These are phyloP conservation scores for Turritopsis rubra DNA, from an alignment of 30 jellyfish, hydroid and myxozoan species.

Conservation along the genomic window DNA sequence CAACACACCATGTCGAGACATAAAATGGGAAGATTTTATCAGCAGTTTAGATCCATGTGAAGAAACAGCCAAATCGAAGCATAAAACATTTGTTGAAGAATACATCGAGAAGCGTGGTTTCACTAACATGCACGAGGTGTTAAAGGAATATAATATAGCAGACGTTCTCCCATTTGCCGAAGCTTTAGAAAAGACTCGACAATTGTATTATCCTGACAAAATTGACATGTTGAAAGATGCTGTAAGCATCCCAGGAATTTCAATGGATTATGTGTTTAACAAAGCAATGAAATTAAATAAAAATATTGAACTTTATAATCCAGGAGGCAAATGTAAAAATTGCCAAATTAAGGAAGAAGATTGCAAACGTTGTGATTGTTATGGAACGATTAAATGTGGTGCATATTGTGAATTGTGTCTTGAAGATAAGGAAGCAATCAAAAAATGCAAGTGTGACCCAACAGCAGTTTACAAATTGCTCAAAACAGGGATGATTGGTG, in stretches of 20 bases:
- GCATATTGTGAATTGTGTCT: not conserved
- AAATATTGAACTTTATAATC: constrained; percentile 9
- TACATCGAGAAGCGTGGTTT: not conserved
- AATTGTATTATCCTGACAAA: constrained; percentile 18
- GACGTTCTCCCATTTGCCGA: constrained; percentile 26
- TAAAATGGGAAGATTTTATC: too few species aligned
- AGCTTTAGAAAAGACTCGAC: constrained; percentile 18
- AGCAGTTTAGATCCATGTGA: too few species aligned
- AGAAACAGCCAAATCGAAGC: too few species aligned
- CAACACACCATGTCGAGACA: not conserved
- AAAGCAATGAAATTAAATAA: constrained; percentile 12
- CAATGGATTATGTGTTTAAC: constrained; percentile 19
- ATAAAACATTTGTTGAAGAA: too few species aligned
- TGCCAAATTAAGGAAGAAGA: not conserved
- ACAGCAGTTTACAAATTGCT: too few species aligned
- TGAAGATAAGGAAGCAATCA: not conserved
- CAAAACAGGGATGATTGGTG: too few species aligned
- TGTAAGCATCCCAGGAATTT: constrained; percentile 18
- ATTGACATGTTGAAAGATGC: too few species aligned
- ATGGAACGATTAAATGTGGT: not conserved
- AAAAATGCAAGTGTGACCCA: not conserved
- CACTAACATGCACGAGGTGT: constrained; percentile 7
- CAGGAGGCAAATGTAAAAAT: not conserved
- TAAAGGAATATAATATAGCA: constrained; percentile 16
- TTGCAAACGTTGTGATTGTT: not conserved